These are phyloP conservation scores for Drosophila flavopinicola DNA, from an alignment of 2,888 invertebrate species.

Conservation along the genomic window DNA sequence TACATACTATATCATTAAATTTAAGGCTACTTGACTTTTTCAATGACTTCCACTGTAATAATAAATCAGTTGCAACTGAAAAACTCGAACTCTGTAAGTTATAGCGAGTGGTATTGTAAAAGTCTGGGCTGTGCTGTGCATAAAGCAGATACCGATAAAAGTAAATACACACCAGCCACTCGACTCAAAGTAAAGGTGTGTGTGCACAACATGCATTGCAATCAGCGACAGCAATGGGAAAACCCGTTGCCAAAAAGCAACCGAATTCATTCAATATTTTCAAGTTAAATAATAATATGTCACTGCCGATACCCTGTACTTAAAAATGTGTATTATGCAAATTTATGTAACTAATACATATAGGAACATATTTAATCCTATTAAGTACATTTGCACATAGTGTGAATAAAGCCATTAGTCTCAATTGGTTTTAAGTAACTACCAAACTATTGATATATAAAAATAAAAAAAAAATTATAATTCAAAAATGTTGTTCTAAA, in stretches of 20 bases:
- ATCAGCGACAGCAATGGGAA: neutral
- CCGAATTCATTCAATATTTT: neutral
- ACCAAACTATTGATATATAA: too few relatives aligned
- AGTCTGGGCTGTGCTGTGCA: conserved; percentile 16
- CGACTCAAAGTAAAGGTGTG: conserved; percentile 20
- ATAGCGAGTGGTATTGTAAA: conserved; percentile 3
- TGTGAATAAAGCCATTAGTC: too few relatives aligned
- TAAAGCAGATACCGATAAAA: conserved; percentile 25
- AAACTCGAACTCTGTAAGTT: conserved; percentile 23
- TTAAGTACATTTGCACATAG: too few relatives aligned
- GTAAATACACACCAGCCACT: conserved; percentile 21
- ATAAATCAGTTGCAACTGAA: conserved; percentile 55
- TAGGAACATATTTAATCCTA: too few relatives aligned
- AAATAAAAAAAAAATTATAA: too few relatives aligned
- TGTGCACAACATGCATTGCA: conserved; percentile 1
- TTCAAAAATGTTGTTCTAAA: too few relatives aligned
- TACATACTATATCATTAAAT: conserved; percentile 53
- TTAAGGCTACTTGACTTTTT: conserved; percentile 72
- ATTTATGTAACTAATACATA: too few relatives aligned
- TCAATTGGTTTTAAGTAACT: too few relatives aligned
- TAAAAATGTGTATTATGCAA: neutral
- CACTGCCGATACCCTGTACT: neutral
- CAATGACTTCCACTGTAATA: conserved; percentile 76
- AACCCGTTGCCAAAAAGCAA: neutral
- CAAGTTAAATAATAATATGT: neutral